Evolutionary conservation across 2,797 vertebrate genomes (phyloP).

Genomic region (Danio tinwini): DNA sequence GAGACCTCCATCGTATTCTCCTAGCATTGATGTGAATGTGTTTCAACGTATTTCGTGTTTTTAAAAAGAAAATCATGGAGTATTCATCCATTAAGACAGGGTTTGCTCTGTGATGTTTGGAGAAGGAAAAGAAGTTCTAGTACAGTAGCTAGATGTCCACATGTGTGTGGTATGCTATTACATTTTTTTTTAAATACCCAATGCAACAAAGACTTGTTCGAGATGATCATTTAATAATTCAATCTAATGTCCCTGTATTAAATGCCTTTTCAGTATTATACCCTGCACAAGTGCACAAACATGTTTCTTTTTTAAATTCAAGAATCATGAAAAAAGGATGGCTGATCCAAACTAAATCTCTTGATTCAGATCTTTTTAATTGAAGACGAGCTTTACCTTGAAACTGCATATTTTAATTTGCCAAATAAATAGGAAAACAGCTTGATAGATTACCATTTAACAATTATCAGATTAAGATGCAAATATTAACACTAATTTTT

Average conservation of each 20-base stretch:
- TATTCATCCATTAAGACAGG: not conserved
- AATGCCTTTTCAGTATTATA: not conserved
- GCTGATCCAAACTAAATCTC: too few relatives aligned
- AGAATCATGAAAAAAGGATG: too few relatives aligned
- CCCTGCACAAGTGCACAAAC: not conserved
- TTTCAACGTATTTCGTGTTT: constrained; percentile 24
- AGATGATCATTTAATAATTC: not conserved
- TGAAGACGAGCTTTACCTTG: too few relatives aligned
- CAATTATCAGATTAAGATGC: too few relatives aligned
- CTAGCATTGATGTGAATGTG: not conserved
- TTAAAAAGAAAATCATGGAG: not conserved
- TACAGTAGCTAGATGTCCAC: not conserved
- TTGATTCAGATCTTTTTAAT: too few relatives aligned
- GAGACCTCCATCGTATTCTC: constrained; percentile 21
- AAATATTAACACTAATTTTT: too few relatives aligned
- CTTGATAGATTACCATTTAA: too few relatives aligned
- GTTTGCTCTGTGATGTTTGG: not conserved
- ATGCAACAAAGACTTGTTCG: not conserved
- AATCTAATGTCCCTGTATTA: not conserved
- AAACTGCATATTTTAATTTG: too few relatives aligned
- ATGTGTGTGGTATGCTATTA: not conserved
- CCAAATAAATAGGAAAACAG: too few relatives aligned
- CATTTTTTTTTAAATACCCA: not conserved
- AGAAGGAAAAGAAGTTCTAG: not conserved
- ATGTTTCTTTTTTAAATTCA: too few relatives aligned